These are phyloP conservation scores for Riptortus pedestris DNA, from an alignment of 1,140 invertebrate species.

Conservation along the genomic window DNA sequence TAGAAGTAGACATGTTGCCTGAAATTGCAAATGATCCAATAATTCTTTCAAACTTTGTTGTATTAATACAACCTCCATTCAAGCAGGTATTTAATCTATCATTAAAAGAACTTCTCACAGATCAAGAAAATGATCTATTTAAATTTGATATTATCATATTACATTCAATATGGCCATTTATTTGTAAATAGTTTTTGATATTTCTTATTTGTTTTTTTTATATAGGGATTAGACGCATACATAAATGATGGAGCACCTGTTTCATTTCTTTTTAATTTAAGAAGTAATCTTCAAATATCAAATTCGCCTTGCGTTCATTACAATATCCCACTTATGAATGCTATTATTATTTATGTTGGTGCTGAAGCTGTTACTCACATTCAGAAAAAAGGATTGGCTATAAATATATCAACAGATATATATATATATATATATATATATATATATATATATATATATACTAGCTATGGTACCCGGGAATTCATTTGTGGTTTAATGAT, in stretches of 20 bases:
- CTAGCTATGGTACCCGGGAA: no score
- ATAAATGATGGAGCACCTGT: slow-evolving; percentile 88
- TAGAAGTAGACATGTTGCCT: slow-evolving; percentile 90
- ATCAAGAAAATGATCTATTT: no score
- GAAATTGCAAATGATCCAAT: slow-evolving; percentile 57
- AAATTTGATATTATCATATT: no score
- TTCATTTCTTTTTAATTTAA: slow-evolving; percentile 84
- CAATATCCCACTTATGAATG: slow-evolving; percentile 94
- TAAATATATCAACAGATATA: slow-evolving; percentile 90
- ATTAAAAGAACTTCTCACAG: no score
- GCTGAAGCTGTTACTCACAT: slow-evolving; percentile 88
- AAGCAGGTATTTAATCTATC: slow-evolving; percentile 39
- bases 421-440: slow-evolving; percentile 98
- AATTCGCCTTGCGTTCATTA: slow-evolving; percentile 84
- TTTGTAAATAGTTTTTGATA: no score
- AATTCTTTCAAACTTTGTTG: slow-evolving; percentile 81
- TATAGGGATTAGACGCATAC: slow-evolving; percentile 84
- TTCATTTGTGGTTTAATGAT: no score
- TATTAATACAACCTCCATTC: slow-evolving; percentile 78
- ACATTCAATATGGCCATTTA: no score
- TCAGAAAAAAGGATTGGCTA: slow-evolving; percentile 72
- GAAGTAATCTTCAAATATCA: slow-evolving; percentile 73
- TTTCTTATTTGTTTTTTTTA: slow-evolving; percentile 19
- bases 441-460: neutral
- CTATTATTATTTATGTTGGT: slow-evolving; percentile 92